Conservation (phyloP, 2,113 vertebrate species). For the Daboia siamensis region DNA sequence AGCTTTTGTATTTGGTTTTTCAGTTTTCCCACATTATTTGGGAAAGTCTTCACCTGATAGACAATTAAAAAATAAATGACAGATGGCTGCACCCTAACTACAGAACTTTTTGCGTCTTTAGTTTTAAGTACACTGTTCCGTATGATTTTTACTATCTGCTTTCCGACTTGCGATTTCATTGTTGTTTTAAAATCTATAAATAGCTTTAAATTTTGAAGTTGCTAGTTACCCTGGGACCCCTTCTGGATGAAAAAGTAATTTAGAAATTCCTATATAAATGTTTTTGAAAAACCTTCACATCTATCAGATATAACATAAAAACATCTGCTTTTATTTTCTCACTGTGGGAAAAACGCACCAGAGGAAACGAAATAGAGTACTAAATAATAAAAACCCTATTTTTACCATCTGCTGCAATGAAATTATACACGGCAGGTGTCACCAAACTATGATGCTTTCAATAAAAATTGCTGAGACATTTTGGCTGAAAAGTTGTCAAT, state of each 20-base stretch:
- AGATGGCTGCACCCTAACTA: not conserved
- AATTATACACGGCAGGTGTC: constrained; percentile 10
- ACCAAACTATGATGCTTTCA: constrained; percentile 3
- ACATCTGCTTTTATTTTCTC: not conserved
- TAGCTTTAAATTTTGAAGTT: not conserved
- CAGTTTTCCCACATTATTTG: not conserved
- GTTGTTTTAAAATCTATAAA: not conserved
- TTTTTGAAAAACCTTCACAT: not conserved
- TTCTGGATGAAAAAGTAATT: not conserved
- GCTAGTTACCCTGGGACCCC: not conserved
- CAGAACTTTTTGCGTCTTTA: not conserved
- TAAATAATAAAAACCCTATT: constrained; percentile 2
- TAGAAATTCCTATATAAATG: not conserved
- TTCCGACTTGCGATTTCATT: not conserved
- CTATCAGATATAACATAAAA: not conserved
- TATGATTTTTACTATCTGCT: not conserved
- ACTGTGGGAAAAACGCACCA: not conserved
- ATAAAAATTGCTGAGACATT: not conserved
- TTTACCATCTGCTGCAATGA: constrained; percentile 8
- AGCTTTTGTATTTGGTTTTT: not conserved
- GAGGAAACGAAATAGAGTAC: not conserved
- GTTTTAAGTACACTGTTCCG: not conserved
- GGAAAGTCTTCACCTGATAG: not conserved
- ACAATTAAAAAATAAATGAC: not conserved
- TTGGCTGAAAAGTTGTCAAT: not conserved